Conservation (phyloP, 2,113 vertebrate genomes). For the Hiodon tergisus region DNA sequence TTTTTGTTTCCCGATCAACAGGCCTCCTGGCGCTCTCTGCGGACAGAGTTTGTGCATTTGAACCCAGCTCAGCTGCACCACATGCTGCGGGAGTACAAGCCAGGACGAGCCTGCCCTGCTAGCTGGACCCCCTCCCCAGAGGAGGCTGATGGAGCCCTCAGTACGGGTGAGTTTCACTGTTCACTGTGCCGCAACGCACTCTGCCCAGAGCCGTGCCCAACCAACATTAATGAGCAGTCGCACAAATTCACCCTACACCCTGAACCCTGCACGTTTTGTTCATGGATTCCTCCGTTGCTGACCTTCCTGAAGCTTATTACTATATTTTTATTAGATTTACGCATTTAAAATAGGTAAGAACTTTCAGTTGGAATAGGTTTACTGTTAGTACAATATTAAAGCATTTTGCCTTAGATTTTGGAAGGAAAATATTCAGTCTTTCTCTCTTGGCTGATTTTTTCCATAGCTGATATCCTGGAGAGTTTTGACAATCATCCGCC, state of each 20-base stretch:
- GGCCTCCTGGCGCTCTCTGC: slow-evolving; percentile 63
- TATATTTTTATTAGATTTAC: too few relatives aligned
- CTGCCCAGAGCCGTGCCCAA: background rate
- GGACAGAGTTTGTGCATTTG: slow-evolving; percentile 56
- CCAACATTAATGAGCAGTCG: too few relatives aligned
- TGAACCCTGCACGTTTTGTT: too few relatives aligned
- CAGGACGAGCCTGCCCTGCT: slow-evolving; percentile 41
- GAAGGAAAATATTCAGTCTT: background rate
- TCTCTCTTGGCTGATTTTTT: background rate
- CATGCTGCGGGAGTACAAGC: slow-evolving; percentile 63
- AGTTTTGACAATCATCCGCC: slow-evolving; percentile 68
- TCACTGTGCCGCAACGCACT: background rate
- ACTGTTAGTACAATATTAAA: too few relatives aligned
- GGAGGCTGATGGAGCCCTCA: slow-evolving; percentile 43
- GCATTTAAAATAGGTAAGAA: too few relatives aligned
- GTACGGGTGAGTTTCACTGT: slow-evolving; percentile 49
- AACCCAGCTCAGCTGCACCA: slow-evolving; percentile 68
- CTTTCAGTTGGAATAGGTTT: too few relatives aligned
- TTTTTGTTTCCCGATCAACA: slow-evolving; percentile 26
- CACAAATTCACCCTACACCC: too few relatives aligned
- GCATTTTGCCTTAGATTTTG: background rate
- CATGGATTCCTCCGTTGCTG: too few relatives aligned
- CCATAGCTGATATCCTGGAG: slow-evolving; percentile 61
- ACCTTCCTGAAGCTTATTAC: too few relatives aligned
- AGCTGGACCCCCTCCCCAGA: slow-evolving; percentile 54